phyloP scores from a whole-genome alignment of 2,113 vertebrate genomes.

The Oncorhynchus keta region DNA sequence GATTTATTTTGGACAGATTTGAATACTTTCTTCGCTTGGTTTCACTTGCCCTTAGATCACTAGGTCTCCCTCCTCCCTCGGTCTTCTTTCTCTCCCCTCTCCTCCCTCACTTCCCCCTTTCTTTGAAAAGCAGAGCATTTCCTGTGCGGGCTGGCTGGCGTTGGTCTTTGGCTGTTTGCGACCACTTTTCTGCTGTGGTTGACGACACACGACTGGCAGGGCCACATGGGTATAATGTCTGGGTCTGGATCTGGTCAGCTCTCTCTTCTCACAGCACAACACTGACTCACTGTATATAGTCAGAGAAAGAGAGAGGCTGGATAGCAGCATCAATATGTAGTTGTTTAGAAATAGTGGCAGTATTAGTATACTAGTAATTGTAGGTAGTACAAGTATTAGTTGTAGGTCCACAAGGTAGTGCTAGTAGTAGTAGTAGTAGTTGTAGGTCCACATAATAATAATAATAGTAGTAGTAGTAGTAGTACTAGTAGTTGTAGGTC shows the following conservation, averaged over 20 bases:
- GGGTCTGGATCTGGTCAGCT: conserved; percentile 59
- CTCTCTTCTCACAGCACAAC: conserved; percentile 75
- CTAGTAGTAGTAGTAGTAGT: not conserved
- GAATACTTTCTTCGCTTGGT: not conserved
- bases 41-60: too few relatives aligned
- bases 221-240: conserved; percentile 89
- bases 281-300: conserved; percentile 20
- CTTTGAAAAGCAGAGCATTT: conserved; percentile 73
- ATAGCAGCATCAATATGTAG: too few relatives aligned
- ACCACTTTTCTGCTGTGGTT: conserved; percentile 99
- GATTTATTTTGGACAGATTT: conserved; percentile 27
- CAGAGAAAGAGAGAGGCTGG: conserved; percentile 33
- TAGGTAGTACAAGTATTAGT: too few relatives aligned
- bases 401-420: too few relatives aligned
- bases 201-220: conserved; percentile 98
- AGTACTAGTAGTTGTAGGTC: conserved; percentile 3
- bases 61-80: too few relatives aligned
- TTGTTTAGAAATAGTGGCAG: too few relatives aligned
- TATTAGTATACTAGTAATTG: too few relatives aligned
- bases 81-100: not conserved
- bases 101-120: conserved; percentile 7
- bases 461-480: too few relatives aligned
- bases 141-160: conserved; percentile 77
- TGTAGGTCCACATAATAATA: too few relatives aligned
- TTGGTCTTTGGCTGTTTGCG: conserved; percentile 94